A percentile compares a stretch with the other conserved stretches of the same genome.
phyloP scores from a whole-genome alignment of 1,140 invertebrate species.

The Ooceraea biroi region DNA sequence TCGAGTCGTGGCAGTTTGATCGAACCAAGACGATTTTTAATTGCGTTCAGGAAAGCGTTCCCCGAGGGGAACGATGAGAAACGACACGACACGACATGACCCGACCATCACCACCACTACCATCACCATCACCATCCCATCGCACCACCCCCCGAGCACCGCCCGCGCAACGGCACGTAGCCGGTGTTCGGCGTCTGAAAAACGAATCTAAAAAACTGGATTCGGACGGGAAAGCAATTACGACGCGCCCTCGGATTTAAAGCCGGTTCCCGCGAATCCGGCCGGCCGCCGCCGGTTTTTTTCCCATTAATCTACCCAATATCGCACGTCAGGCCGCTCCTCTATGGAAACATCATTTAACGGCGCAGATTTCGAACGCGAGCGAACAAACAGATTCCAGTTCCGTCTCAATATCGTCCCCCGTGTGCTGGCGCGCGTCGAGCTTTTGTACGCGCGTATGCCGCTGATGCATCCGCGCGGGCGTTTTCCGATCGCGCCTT shows the following conservation, averaged over 20 bases:
- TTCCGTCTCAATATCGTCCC: slow-evolving; percentile 52
- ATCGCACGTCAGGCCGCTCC: slow-evolving; percentile 32
- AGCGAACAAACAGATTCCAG: slow-evolving; percentile 51
- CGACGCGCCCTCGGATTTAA: slow-evolving; percentile 41
- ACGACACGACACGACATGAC: too few relatives aligned
- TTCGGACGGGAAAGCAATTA: slow-evolving; percentile 57
- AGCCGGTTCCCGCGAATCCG: neutral
- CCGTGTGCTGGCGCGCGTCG: neutral
- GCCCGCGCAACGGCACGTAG: too few relatives aligned
- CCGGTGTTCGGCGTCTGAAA: neutral
- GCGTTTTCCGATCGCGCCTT: slow-evolving; percentile 31
- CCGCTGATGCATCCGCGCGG: slow-evolving; percentile 13
- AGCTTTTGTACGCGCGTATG: slow-evolving; percentile 30
- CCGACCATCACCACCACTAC: too few relatives aligned
- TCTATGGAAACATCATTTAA: slow-evolving; percentile 55
- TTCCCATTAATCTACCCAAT: slow-evolving; percentile 40
- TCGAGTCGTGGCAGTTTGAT: neutral
- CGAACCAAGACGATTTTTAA: slow-evolving; percentile 27
- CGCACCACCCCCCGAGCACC: too few relatives aligned
- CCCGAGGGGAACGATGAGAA: neutral
- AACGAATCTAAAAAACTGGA: slow-evolving; percentile 26
- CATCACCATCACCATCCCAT: too few relatives aligned
- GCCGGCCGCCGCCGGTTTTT: slow-evolving; percentile 32
- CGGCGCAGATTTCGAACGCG: slow-evolving; percentile 41
- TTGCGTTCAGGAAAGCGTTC: neutral